phyloP scores from a whole-genome alignment of 2,113 vertebrate species.

The Pedetes capensis region DNA sequence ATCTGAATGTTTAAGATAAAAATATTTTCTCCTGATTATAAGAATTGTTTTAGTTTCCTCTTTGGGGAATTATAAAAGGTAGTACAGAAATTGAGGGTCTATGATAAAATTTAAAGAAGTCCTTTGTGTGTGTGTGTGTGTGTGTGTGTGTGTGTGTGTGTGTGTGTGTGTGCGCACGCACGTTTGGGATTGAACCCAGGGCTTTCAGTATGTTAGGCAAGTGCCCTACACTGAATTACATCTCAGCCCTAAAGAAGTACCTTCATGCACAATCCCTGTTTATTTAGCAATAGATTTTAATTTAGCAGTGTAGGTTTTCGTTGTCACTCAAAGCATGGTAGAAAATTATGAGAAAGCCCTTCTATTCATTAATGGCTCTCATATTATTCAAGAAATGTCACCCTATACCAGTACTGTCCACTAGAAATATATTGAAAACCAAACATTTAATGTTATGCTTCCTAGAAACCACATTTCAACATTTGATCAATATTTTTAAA shows the following conservation, averaged over 20 bases:
- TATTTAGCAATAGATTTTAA: conserved; percentile 8
- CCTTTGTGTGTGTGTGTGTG: no score
- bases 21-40: neutral
- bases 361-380: conserved; percentile 37
- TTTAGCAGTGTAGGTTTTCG: conserved; percentile 31
- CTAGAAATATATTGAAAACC: conserved; percentile 27
- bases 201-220: neutral
- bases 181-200: neutral
- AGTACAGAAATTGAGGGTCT: neutral
- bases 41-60: conserved; percentile 15
- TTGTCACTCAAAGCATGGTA: neutral
- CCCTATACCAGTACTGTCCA: neutral
- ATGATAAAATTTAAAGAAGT: neutral
- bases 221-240: no score
- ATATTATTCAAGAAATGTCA: conserved; percentile 13
- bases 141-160: no score
- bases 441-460: conserved; percentile 47
- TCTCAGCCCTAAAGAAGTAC: neutral
- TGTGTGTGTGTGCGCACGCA: no score
- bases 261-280: neutral
- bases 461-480: conserved; percentile 25
- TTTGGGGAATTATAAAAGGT: neutral
- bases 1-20: conserved; percentile 42
- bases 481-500: conserved; percentile 21
- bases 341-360: neutral